Evolutionary conservation across 2,888 invertebrate species (phyloP), one percentile per base, ranked within the genome.

Genomic region (Euspilapteryx auroguttella): DNA sequence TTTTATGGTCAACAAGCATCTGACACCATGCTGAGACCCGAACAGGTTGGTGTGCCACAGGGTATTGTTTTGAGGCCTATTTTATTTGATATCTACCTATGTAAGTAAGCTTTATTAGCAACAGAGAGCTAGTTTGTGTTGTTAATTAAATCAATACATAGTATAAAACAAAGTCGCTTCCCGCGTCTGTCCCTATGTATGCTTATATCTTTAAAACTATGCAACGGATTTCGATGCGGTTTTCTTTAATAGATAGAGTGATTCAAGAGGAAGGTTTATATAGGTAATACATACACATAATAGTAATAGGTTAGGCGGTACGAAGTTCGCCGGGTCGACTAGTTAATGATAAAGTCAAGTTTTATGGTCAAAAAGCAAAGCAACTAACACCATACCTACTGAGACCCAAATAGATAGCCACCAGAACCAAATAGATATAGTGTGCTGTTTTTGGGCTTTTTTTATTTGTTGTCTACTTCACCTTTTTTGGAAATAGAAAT

Each of bases 1-100:
- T 87, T 86, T 46, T 89, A 91, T 44, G 89, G 89, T 4, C 84
- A 86, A 43, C 89, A 90, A 57, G 89, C 89, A 0, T 83, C 83
- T 1, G 86, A 89, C 38, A 79, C 86, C 34, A 81, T 87, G 49
- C 71, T 90, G 15, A 83, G 87, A 26, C 86, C 90, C 1, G 97
- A 98, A 57, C 87, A 88, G 55, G 76, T 75, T 36, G 30, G 9
- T 8, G 17, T 17, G 17, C 5, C 8, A 17, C 5, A 17, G 5
- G 8, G 8, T 17, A 17, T 17, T 17, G 17, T 17, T 17, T 17
- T 17, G 17, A 6, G 8, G 17, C 17, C 5, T 17, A 17, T 17
- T 17, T 6, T 17, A 6, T 6, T 17, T 17, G 8, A 8, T 17
- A 17, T 6, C 17, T 17, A 17, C 17, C 17, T 17, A n/a, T n/a